These are phyloP conservation scores for Heliconius hewitsoni DNA, from an alignment of 1,140 invertebrate species.

Conservation along the genomic window DNA sequence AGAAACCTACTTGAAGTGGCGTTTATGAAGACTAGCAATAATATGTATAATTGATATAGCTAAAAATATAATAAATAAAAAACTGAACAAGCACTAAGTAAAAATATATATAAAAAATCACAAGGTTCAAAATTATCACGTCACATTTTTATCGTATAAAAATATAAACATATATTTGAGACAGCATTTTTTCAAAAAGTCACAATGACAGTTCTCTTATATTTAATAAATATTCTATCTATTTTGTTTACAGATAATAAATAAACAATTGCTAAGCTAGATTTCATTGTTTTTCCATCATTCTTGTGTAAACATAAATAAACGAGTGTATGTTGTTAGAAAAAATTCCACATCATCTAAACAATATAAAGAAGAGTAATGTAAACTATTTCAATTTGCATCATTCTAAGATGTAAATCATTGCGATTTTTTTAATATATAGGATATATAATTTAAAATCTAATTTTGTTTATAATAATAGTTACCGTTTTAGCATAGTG, in stretches of 20 bases:
- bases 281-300: conserved; percentile 52
- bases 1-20: neutral
- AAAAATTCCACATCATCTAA: conserved; percentile 57
- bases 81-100: too few species aligned
- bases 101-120: too few species aligned
- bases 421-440: neutral
- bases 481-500: too few species aligned
- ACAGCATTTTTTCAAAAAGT: neutral
- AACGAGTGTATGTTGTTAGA: conserved; percentile 51
- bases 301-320: conserved; percentile 57
- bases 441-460: too few species aligned
- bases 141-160: too few species aligned
- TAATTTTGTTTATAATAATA: neutral
- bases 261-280: conserved; percentile 32
- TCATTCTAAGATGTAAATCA: neutral
- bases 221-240: conserved; percentile 27
- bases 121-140: too few species aligned
- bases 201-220: neutral
- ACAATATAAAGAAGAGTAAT: conserved; percentile 39
- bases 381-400: neutral
- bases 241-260: conserved; percentile 35
- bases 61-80: too few species aligned
- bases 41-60: too few species aligned
- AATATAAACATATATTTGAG: neutral
- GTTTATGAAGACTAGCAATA: too few species aligned